Evolutionary conservation across 2,797 vertebrate species (phyloP).

Genomic region (Astyanax mexicanus): DNA sequence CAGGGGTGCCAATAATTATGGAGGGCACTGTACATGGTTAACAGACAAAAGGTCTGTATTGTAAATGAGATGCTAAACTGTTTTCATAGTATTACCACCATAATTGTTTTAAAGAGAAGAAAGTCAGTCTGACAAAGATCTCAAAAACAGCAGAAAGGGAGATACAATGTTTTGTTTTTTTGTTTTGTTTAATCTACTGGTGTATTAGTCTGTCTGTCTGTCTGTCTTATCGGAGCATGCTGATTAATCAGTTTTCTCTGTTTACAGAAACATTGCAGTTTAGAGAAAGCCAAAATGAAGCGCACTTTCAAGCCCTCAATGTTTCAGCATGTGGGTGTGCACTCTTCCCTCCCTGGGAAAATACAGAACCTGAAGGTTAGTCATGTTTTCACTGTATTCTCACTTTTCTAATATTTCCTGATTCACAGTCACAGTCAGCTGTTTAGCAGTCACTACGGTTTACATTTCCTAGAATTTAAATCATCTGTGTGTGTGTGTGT

Average conservation of each 20-base stretch:
- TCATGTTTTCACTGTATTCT: neutral
- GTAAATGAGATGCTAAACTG: too few species aligned
- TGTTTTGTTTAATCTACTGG: too few species aligned
- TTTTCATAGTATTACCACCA: too few species aligned
- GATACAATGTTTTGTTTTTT: too few species aligned
- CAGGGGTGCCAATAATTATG: too few species aligned
- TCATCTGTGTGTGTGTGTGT: slow-evolving; percentile 22
- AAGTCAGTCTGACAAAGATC: too few species aligned
- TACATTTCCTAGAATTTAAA: neutral
- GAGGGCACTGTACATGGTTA: too few species aligned
- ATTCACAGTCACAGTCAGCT: neutral
- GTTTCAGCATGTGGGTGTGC: slow-evolving; percentile 88
- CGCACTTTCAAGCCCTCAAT: slow-evolving; percentile 85
- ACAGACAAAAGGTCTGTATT: too few species aligned
- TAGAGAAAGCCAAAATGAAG: slow-evolving; percentile 76
- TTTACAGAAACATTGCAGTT: slow-evolving; percentile 75
- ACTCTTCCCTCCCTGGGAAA: slow-evolving; percentile 86
- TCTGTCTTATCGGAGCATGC: too few species aligned
- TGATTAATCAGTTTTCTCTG: neutral
- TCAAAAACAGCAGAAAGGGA: too few species aligned
- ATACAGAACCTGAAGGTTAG: slow-evolving; percentile 85
- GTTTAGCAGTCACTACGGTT: neutral
- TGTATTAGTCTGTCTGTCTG: too few species aligned
- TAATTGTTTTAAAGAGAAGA: too few species aligned
- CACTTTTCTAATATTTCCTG: neutral